phyloP scores from a whole-genome alignment of 1,140 invertebrate species.

The Aethina tumida region DNA sequence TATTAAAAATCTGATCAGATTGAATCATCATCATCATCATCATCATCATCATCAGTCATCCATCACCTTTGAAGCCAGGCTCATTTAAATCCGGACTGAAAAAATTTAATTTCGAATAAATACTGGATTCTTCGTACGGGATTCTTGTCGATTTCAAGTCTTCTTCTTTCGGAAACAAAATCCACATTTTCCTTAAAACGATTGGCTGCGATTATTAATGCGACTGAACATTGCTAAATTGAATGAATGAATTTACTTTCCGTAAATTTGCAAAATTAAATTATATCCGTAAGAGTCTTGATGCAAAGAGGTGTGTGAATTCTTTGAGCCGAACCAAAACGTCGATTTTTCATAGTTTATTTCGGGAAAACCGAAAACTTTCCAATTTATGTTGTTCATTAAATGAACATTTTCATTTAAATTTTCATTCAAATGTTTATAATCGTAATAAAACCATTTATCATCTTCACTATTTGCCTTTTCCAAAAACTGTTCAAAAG shows the following conservation, averaged over 20 bases:
- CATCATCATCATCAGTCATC: neutral
- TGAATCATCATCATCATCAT: slow-evolving; percentile 4
- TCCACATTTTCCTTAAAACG: slow-evolving; percentile 75
- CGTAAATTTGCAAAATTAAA: slow-evolving; percentile 79
- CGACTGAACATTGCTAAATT: neutral
- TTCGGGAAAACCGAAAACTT: slow-evolving; percentile 61
- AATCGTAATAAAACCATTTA: slow-evolving; percentile 74
- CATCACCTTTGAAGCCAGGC: slow-evolving; percentile 19
- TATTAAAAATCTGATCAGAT: neutral
- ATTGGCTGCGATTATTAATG: slow-evolving; percentile 4
- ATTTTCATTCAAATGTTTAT: slow-evolving; percentile 69
- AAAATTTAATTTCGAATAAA: slow-evolving; percentile 82
- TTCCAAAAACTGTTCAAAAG: slow-evolving; percentile 53
- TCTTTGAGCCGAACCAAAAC: slow-evolving; percentile 81
- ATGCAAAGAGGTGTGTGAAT: slow-evolving; percentile 88
- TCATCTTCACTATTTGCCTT: slow-evolving; percentile 29
- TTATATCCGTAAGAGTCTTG: slow-evolving; percentile 92
- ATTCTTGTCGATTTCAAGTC: slow-evolving; percentile 72
- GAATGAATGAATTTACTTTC: slow-evolving; percentile 50
- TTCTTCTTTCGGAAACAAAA: slow-evolving; percentile 78
- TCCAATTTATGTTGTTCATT: slow-evolving; percentile 57
- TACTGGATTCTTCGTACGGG: slow-evolving; percentile 94
- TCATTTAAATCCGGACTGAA: slow-evolving; percentile 44
- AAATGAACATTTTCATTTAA: slow-evolving; percentile 50
- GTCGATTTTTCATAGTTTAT: slow-evolving; percentile 61